A percentile compares a stretch with the other conserved stretches of the same genome.
phyloP scores from a whole-genome alignment of 2,797 vertebrate genomes.

The Gobionotothen gibberifrons region DNA sequence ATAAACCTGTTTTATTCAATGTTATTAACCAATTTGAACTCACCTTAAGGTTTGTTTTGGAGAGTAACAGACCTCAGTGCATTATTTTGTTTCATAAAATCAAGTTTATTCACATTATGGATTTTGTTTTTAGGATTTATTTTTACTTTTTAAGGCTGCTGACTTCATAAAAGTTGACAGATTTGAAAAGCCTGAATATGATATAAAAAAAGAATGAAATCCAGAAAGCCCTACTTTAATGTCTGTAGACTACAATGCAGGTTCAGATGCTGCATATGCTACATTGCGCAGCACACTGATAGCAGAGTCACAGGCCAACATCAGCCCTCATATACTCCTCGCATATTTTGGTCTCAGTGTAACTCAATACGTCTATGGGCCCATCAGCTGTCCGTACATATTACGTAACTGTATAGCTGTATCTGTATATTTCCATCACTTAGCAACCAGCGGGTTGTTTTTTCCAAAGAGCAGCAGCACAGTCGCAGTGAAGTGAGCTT shows the following conservation, averaged over 20 bases:
- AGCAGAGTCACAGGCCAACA: slow-evolving; percentile 16
- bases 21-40: too few species aligned
- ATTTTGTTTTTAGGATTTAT: too few species aligned
- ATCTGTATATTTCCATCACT: slow-evolving; percentile 67
- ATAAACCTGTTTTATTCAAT: too few species aligned
- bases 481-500: slow-evolving; percentile 38
- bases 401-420: slow-evolving; percentile 53
- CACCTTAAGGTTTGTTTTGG: too few species aligned
- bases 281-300: not conserved
- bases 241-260: not conserved
- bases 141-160: too few species aligned
- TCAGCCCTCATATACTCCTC: slow-evolving; percentile 12
- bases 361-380: slow-evolving; percentile 21
- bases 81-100: too few species aligned
- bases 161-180: too few species aligned
- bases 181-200: too few species aligned
- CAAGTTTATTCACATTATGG: too few species aligned
- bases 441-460: slow-evolving; percentile 64
- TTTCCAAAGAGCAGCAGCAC: slow-evolving; percentile 45
- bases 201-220: too few species aligned
- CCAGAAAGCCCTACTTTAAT: not conserved
- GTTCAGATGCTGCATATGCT: slow-evolving; percentile 26
- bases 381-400: slow-evolving; percentile 53
- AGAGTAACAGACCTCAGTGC: too few species aligned
- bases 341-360: slow-evolving; percentile 33